Base-by-base conservation (phyloP, 2,113 vertebrate species). In the Vireo altiloquus region DNA sequence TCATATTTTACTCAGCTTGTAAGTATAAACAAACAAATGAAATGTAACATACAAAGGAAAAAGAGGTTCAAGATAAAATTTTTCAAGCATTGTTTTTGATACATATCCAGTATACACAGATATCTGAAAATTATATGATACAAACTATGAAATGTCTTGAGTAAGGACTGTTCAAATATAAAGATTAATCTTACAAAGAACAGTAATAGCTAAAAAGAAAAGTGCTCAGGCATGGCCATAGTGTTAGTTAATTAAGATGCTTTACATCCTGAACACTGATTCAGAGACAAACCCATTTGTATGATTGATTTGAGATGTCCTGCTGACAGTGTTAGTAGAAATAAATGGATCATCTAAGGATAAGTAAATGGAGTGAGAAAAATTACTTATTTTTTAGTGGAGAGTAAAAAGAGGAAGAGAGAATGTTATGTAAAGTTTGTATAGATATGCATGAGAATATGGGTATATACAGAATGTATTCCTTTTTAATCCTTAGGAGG, bases 401-500 rank as follows among this genome's bases (percentile, higher is more conserved):
- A 71, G 68, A 79, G 42, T 80, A 75, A 39, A 82, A 91, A 46
- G 47, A 74, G 42, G 7, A 76, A 16, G n/a, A 82, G 13, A 13
- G 31, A 40, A 20, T 60, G 23, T 69, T 57, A 56, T 81, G 11
- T 68, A 49, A 49, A 28, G 2, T 57, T 28, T 72, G 16, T 54
- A 8, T 40, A 56, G 60, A 35, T 59, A 42, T 28, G 30, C 37
- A 28, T 76, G 42, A 71, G 20, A 92, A 61, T 53, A 64, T 69
- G 37, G 4, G 2, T 65, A 54, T 25, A 8, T 54, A 87, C 11
- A 46, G 24, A 63, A 39, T 53, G 23, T 56, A 31, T 2, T 74
- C 27, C 4, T 53, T 76, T 94, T 76, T 95, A 89, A 83, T 81
- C 77, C 27, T 47, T 95, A 99, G 99, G 97, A 98, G 6, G 99